Conservation (phyloP, 2,113 vertebrate species). For the Nothocercus nigrocapillus region DNA sequence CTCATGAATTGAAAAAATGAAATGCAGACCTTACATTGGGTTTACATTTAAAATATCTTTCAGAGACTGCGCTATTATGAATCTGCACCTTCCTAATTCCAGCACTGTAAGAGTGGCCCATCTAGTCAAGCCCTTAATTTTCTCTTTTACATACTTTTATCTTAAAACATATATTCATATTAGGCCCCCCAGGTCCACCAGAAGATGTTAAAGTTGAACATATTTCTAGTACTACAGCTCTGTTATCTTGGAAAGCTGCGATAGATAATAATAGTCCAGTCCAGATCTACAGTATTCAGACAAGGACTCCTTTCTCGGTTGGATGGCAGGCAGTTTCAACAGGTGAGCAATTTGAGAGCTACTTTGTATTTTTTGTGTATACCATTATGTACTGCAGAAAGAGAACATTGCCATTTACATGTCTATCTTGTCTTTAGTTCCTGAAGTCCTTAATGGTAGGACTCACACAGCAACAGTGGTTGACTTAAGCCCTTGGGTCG, state of each 20-base stretch:
- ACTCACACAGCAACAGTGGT: constrained; percentile 87
- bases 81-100: constrained; percentile 2
- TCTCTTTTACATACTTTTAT: background rate
- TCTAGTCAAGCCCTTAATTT: background rate
- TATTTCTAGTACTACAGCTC: constrained; percentile 89
- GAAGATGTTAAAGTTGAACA: constrained; percentile 89
- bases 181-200: constrained; percentile 93
- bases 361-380: background rate
- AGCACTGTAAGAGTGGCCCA: background rate
- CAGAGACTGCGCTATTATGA: background rate
- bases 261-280: constrained; percentile 95
- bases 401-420: rapidly evolving
- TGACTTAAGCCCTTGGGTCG: constrained; percentile 92
- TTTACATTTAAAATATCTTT: background rate
- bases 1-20: background rate
- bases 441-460: constrained; percentile 88
- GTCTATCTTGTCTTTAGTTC: constrained; percentile 76
- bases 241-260: constrained; percentile 91
- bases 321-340: constrained; percentile 95
- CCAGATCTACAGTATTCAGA: constrained; percentile 90
- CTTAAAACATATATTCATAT: constrained; percentile 52
- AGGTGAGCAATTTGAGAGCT: constrained; percentile 73
- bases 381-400: background rate
- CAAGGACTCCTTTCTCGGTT: constrained; percentile 93
- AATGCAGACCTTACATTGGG: background rate